Evolutionary conservation across 2,888 invertebrate genomes (phyloP).

Genomic region (Hipparchia sbordonii): DNA sequence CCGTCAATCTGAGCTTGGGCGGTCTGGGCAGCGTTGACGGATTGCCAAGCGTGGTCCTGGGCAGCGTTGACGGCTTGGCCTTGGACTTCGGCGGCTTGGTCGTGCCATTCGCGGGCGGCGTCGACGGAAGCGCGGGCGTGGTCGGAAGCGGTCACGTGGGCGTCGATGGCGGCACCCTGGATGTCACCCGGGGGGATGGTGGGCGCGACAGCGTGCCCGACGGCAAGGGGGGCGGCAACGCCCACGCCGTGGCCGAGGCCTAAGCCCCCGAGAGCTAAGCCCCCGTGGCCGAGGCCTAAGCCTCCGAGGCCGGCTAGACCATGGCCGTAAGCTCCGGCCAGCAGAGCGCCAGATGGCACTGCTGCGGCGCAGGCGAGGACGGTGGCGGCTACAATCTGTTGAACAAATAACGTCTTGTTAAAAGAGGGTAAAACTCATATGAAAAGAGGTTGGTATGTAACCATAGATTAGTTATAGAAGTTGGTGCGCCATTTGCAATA

Average conservation of each 20-base stretch:
- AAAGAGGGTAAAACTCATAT: slow-evolving; percentile 22
- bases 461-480: too few relatives aligned
- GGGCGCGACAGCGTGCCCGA: slow-evolving; percentile 58
- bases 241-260: slow-evolving; percentile 54
- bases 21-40: slow-evolving; percentile 74
- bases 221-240: slow-evolving; percentile 51
- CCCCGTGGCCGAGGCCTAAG: slow-evolving; percentile 51
- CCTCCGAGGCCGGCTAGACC: slow-evolving; percentile 47
- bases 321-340: slow-evolving; percentile 62
- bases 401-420: slow-evolving; percentile 51
- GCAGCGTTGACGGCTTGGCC: slow-evolving; percentile 77
- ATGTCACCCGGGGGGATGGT: slow-evolving; percentile 77
- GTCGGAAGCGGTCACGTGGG: slow-evolving; percentile 73
- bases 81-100: slow-evolving; percentile 74
- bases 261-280: slow-evolving; percentile 41
- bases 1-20: slow-evolving; percentile 73
- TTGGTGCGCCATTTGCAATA: too few relatives aligned
- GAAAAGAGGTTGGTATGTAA: too few relatives aligned
- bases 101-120: slow-evolving; percentile 71
- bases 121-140: slow-evolving; percentile 74
- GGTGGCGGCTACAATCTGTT: slow-evolving; percentile 82
- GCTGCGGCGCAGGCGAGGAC: slow-evolving; percentile 75
- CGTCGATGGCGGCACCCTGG: slow-evolving; percentile 74
- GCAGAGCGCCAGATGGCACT: slow-evolving; percentile 67
- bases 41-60: slow-evolving; percentile 76